phyloP scores from a whole-genome alignment of 2,797 vertebrate genomes.

The Bovichtus variegatus region DNA sequence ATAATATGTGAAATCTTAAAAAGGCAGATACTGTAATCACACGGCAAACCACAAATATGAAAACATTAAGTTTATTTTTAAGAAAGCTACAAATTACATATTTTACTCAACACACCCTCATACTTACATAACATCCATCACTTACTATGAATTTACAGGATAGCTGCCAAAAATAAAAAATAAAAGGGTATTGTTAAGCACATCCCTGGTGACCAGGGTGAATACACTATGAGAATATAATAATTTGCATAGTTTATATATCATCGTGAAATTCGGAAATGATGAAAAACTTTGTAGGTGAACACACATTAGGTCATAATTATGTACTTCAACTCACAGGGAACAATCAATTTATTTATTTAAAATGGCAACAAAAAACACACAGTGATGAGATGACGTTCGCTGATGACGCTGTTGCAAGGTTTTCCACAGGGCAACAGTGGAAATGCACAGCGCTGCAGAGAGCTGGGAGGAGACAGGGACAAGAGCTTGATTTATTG shows the following conservation, averaged over 20 bases:
- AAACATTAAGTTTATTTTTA: background rate
- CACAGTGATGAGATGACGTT: conserved; percentile 21
- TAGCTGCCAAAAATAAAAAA: background rate
- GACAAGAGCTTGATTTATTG: conserved; percentile 86
- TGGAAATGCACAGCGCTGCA: conserved; percentile 41
- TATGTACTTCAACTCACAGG: background rate
- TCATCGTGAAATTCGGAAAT: background rate
- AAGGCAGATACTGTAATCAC: background rate
- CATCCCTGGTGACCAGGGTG: background rate
- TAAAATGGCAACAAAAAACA: conserved; percentile 22
- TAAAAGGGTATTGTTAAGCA: background rate
- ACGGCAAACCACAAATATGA: background rate
- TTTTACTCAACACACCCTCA: background rate
- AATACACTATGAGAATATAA: background rate
- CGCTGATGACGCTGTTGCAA: conserved; percentile 5
- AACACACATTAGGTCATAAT: conserved; percentile 2
- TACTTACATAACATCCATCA: background rate
- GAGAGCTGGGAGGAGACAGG: conserved; percentile 69
- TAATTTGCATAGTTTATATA: background rate
- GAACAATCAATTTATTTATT: conserved; percentile 30
- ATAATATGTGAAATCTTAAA: background rate
- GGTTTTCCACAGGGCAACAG: conserved; percentile 30
- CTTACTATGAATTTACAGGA: background rate
- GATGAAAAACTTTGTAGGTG: background rate
- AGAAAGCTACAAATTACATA: background rate